These are phyloP conservation scores for Zaprionus tsacasi DNA, from an alignment of 1,140 invertebrate genomes.

Conservation along the genomic window DNA sequence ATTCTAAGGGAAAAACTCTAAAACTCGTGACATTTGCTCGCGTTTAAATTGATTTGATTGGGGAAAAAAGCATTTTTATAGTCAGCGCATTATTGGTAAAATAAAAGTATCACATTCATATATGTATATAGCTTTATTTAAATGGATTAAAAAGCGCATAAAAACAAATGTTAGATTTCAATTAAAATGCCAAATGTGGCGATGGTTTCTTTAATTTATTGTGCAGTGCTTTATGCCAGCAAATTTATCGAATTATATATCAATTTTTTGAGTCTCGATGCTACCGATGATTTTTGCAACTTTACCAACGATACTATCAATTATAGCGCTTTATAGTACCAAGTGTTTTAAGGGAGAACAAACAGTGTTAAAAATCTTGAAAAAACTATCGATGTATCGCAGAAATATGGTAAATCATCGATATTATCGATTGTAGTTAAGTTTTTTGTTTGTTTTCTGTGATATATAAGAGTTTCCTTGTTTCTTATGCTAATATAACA, in stretches of 20 bases:
- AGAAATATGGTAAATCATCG: too few species aligned
- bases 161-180: neutral
- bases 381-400: too few species aligned
- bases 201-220: neutral
- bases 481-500: neutral
- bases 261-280: too few species aligned
- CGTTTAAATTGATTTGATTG: slow-evolving; percentile 10
- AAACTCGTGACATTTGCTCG: neutral
- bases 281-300: too few species aligned
- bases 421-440: too few species aligned
- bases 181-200: neutral
- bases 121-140: neutral
- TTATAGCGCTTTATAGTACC: too few species aligned
- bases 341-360: too few species aligned
- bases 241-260: neutral
- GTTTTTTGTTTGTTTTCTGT: too few species aligned
- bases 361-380: too few species aligned
- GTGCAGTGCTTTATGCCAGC: neutral
- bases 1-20: neutral
- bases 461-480: too few species aligned
- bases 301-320: too few species aligned
- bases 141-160: neutral
- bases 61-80: neutral
- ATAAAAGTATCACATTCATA: neutral
- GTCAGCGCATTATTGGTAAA: neutral